Base-by-base conservation (phyloP, 2,888 invertebrate species). In the Mimumesa dahlbomi region DNA sequence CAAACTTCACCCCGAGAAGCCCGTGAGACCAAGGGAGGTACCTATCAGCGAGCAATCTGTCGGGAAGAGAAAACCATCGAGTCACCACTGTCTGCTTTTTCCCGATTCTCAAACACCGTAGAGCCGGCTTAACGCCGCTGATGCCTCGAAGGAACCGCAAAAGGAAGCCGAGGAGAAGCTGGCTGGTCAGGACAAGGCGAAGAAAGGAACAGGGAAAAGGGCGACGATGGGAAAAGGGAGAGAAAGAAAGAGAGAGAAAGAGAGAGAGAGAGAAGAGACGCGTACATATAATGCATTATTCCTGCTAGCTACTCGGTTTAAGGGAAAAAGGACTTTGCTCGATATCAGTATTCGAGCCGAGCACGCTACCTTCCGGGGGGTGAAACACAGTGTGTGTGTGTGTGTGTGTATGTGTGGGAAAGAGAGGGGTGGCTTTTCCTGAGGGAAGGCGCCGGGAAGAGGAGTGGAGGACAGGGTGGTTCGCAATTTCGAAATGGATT, bases 401-500 rank as follows among this genome's bases (percentile, higher is more conserved):
- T 14, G 21, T 29, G 43, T 16, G 21, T 11, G 52, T 2, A 29
- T 7, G 64, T 14, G 16, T 13, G 18, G 58, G 21, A 13, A 11
- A 6, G 29, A 31, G 48, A 36, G 68, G 58, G 64, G 79, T 83
- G 78, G 86, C 84, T 88, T 86, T 87, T 88, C 88, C 87, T 85
- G 82, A 82, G 88, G 85, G 85, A 89, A 84, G 83, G 78, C 67
- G 64, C 58, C 63, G 56, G 72, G 63, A 68, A 71, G 64, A 62
- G 62, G 62, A 53, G 71, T 50, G 73, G 72, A 65, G 78, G 77
- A 77, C 75, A 81, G 85, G 84, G 83, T 86, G 85, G 85, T 83
- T 87, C 84, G 89, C 88, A 89, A 88, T 89, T 89, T 89, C 85
- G 88, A 87, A 89, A 89, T 89, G 88, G 89, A 89, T 88, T 88